Percentiles rank a stretch among this genome's conserved stretches.
Conservation (phyloP, 2,797 vertebrate genomes). For the Cossypha heuglini region DNA sequence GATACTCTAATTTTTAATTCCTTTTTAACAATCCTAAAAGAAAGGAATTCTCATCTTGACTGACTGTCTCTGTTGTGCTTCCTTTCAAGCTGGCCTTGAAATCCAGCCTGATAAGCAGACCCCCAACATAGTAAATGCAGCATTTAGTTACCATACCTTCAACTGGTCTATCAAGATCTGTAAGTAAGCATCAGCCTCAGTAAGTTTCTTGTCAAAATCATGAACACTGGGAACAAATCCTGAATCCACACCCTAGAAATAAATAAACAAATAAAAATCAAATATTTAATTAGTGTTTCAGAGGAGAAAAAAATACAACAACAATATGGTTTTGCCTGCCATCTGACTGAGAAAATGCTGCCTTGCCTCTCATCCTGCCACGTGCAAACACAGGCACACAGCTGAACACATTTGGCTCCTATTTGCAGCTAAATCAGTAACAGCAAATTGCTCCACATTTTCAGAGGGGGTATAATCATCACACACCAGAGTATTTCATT, state of each 20-base stretch:
- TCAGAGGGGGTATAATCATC: not conserved
- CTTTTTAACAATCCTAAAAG: not conserved
- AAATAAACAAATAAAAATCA: not conserved
- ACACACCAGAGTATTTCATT: conserved; percentile 1
- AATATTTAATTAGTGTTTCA: not conserved
- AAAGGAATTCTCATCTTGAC: not conserved
- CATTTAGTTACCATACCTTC: conserved; percentile 81
- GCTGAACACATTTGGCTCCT: not conserved
- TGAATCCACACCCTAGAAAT: conserved; percentile 90
- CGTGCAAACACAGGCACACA: conserved; percentile 3
- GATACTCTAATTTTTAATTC: not conserved
- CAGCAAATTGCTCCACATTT: not conserved
- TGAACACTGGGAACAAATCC: conserved; percentile 96
- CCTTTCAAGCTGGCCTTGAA: not conserved
- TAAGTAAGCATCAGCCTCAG: conserved; percentile 96
- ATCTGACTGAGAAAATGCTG: not conserved
- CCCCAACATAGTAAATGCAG: not conserved
- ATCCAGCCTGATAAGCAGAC: not conserved
- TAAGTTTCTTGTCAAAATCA: conserved; percentile 98
- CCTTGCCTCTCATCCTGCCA: not conserved
- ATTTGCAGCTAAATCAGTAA: not conserved
- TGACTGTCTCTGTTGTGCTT: not conserved
- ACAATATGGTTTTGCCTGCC: not conserved
- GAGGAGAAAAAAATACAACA: not conserved
- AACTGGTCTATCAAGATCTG: conserved; percentile 98